phyloP scores from a whole-genome alignment of 2,113 vertebrate genomes.

The Pterocles orientalis region DNA sequence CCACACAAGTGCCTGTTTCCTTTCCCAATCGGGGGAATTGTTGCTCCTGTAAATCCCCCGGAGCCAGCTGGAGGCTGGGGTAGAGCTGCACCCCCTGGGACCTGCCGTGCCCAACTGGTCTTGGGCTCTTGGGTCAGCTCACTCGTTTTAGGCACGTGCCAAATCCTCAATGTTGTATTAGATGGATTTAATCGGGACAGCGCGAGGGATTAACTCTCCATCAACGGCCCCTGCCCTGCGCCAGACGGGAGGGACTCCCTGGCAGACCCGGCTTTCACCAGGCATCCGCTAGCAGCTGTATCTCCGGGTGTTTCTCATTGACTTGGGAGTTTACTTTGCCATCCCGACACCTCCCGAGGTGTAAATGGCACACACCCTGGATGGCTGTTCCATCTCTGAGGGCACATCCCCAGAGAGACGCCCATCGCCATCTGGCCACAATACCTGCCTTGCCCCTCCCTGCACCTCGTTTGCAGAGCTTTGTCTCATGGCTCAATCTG shows the following conservation, averaged over 20 bases:
- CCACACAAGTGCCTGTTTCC: too few relatives aligned
- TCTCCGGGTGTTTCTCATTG: too few relatives aligned
- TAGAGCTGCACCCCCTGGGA: background rate
- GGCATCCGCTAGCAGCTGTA: background rate
- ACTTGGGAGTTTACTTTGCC: background rate
- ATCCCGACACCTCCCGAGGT: background rate
- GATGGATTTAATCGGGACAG: background rate
- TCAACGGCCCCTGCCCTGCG: background rate
- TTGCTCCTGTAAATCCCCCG: background rate
- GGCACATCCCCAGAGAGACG: fast-evolving
- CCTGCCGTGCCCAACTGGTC: background rate
- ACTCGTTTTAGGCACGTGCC: background rate
- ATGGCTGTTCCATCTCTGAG: background rate
- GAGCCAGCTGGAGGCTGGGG: background rate
- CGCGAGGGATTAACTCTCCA: background rate
- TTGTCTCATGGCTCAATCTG: background rate
- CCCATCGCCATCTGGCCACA: background rate
- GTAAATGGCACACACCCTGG: fast-evolving
- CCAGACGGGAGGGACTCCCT: background rate
- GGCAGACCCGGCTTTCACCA: background rate
- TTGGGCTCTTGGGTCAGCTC: background rate
- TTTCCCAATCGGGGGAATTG: background rate
- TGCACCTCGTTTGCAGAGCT: too few relatives aligned
- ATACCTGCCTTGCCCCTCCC: fast-evolving
- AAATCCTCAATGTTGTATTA: background rate